Percentiles rank a stretch among this genome's conserved stretches.
Conservation (phyloP, 2,888 invertebrate genomes). For the Netelia virgata region DNA sequence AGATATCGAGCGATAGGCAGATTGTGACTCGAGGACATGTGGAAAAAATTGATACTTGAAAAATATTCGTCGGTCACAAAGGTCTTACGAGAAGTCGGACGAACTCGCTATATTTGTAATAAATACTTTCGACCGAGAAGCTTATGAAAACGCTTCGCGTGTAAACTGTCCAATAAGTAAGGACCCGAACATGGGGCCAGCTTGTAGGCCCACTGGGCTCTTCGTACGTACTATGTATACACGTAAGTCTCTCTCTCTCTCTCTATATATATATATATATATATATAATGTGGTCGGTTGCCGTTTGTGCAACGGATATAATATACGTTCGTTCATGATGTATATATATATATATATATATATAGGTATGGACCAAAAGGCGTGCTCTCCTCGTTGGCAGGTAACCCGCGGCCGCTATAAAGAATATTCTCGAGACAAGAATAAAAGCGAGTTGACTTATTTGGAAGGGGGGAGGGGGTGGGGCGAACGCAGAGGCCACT, state of each 20-base stretch:
- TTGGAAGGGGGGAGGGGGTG: slow-evolving; percentile 75
- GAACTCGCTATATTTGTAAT: slow-evolving; percentile 9
- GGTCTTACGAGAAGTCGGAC: slow-evolving; percentile 49
- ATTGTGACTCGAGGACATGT: background rate
- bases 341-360: slow-evolving; percentile 32
- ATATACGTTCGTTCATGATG: slow-evolving; percentile 45
- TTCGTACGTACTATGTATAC: slow-evolving; percentile 76
- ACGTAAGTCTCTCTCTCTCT: slow-evolving; percentile 16
- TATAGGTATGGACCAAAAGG: slow-evolving; percentile 40
- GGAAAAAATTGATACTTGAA: background rate
- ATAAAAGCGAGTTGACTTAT: slow-evolving; percentile 83
- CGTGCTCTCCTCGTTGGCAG: slow-evolving; percentile 57
- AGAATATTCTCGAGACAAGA: slow-evolving; percentile 82
- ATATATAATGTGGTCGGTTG: slow-evolving; percentile 38
- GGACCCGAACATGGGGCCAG: slow-evolving; percentile 78
- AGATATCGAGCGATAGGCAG: slow-evolving; percentile 11
- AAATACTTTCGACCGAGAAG: slow-evolving; percentile 6
- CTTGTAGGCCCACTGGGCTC: slow-evolving; percentile 77
- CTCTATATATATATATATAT: slow-evolving; percentile 18
- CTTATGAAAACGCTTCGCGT: slow-evolving; percentile 76
- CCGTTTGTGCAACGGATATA: slow-evolving; percentile 59
- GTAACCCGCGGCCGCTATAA: slow-evolving; percentile 75
- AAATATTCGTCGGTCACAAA: slow-evolving; percentile 23
- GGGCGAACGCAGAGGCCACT: slow-evolving; percentile 56
- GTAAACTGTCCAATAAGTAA: slow-evolving; percentile 84